Evolutionary conservation across 2,113 vertebrate species (phyloP).

Genomic region (Danionella cerebrum): DNA sequence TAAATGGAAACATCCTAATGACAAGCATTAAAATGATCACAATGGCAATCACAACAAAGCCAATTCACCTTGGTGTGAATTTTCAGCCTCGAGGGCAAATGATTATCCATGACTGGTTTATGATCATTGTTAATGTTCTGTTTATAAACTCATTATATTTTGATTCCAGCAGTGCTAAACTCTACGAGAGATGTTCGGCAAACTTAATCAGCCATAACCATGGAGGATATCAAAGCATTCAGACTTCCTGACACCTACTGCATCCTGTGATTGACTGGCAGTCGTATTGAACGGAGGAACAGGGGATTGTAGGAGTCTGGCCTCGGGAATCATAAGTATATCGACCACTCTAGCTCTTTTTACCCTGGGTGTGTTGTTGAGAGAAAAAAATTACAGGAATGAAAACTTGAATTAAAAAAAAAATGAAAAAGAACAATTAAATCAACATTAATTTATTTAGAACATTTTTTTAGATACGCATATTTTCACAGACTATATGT

Average conservation of each 20-base stretch:
- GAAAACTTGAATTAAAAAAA: not conserved
- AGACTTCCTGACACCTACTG: not conserved
- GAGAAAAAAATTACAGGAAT: too few relatives aligned
- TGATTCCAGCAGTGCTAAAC: conserved; percentile 11
- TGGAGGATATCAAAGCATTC: not conserved
- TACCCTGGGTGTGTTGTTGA: not conserved
- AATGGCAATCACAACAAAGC: not conserved
- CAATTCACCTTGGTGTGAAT: conserved; percentile 28
- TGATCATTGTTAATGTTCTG: conserved; percentile 23
- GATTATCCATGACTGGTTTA: conserved; percentile 24
- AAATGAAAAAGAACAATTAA: not conserved
- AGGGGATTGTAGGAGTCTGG: not conserved
- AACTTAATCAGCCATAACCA: conserved; percentile 22
- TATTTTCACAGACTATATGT: too few relatives aligned
- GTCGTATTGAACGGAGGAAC: not conserved
- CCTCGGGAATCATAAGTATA: not conserved
- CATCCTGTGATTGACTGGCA: not conserved
- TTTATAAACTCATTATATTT: conserved; percentile 36
- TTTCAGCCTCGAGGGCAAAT: conserved; percentile 20
- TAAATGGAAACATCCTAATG: not conserved
- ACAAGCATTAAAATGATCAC: not conserved
- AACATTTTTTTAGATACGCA: too few relatives aligned
- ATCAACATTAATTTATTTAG: too few relatives aligned
- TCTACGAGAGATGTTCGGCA: not conserved
- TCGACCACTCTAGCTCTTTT: not conserved